phyloP scores from a whole-genome alignment of 2,113 vertebrate species.

The Megalops atlanticus region DNA sequence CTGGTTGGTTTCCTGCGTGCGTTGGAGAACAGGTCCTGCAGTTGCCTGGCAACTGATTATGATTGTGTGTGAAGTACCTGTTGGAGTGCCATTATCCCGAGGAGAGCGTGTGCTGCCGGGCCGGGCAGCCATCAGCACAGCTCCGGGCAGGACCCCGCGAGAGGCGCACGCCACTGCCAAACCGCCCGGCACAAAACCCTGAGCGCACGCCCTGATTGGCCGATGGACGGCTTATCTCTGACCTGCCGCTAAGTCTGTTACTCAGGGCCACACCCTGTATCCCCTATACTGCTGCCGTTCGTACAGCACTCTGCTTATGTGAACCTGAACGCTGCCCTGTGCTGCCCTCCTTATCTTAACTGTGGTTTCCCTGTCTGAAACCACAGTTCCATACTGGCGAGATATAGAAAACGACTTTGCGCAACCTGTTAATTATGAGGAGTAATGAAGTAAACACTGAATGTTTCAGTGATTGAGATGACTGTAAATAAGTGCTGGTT shows the following conservation, averaged over 20 bases:
- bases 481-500: slow-evolving; percentile 35
- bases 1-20: slow-evolving; percentile 42
- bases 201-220: not conserved
- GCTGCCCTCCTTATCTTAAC: not conserved
- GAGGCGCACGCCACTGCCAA: not conserved
- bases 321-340: not conserved
- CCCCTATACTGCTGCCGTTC: no score
- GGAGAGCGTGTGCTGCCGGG: slow-evolving; percentile 42
- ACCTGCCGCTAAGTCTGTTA: no score
- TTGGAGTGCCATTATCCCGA: slow-evolving; percentile 56
- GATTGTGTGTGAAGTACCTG: slow-evolving; percentile 59
- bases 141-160: not conserved
- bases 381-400: not conserved
- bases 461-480: slow-evolving; percentile 39
- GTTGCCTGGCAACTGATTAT: slow-evolving; percentile 65
- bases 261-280: no score
- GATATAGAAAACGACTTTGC: slow-evolving; percentile 14
- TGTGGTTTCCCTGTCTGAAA: not conserved
- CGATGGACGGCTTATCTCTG: no score
- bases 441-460: slow-evolving; percentile 40
- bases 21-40: slow-evolving; percentile 42
- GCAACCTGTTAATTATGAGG: slow-evolving; percentile 38
- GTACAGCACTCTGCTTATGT: not conserved
- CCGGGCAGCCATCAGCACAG: slow-evolving; percentile 17
- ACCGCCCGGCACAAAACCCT: slow-evolving; percentile 23